Base-by-base conservation (phyloP, 2,113 vertebrate species). In the Alethe castanea region DNA sequence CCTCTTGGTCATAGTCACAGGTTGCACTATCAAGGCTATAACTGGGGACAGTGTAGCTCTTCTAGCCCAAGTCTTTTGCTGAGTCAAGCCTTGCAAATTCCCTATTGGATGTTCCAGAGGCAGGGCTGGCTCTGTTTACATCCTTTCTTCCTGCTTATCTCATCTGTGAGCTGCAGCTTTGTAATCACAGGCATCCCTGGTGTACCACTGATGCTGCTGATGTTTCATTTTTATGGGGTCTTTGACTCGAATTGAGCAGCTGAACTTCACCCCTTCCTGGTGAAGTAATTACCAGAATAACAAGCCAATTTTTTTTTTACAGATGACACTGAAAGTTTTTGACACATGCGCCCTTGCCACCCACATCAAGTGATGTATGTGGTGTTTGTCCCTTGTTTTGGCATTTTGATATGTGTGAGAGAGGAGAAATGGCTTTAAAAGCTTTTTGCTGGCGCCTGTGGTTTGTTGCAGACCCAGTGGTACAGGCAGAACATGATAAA, bases 281-380 rank as follows among this genome's bases (percentile, higher is more conserved):
- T 95, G 95, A 97, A 93, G 93, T 92, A 97, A 97, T 97, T 95
- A 96, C 88, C 81, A 94, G 89, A 95, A 97, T 94, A 98, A 97
- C 93, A 78, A 95, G 78, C 84, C 78, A 57, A 54, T 69, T 95
- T 93, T 64, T 95, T 47, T 71, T 84, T 67, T 88, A 3, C 80
- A 87, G 92, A 97, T 96, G 81, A 88, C 90, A 77, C 74, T 96
- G 91, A 78, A 16, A 57, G 89, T 71, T 97, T 95, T 92, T 95
- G 95, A 98, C 53, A 74, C 22, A 67, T 90, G 95, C 26, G 90
- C 88, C 96, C 96, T 98, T 97, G 97, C 96, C 86, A 87, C 95
- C 80, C 83, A 8, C 52, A 69, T 67, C 42, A 61, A 95, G 96
- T 97, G 97, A 98, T 95, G 38, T 95, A 96, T 92, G 67, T 76